phyloP scores from a whole-genome alignment of 2,113 vertebrate genomes.

The Hucho hucho region DNA sequence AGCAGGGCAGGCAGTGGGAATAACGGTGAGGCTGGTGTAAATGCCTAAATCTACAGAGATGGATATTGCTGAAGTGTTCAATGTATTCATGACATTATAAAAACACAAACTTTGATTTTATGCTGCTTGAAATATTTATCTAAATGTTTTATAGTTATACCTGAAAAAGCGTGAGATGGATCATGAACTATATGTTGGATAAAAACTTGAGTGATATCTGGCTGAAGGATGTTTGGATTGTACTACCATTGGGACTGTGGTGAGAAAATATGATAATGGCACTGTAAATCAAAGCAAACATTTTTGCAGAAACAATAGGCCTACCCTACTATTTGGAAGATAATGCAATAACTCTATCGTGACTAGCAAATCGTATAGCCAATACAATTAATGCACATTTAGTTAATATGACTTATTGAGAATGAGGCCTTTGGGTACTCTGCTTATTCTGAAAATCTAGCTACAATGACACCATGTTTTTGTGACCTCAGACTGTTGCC shows the following conservation, averaged over 20 bases:
- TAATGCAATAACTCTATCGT: neutral
- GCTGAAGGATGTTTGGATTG: constrained; percentile 56
- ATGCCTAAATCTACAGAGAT: constrained; percentile 56
- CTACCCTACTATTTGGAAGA: neutral
- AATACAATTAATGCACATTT: no score
- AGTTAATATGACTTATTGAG: no score
- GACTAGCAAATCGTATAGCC: neutral
- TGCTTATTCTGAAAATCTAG: no score
- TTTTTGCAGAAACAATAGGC: constrained; percentile 29
- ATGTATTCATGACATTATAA: constrained; percentile 56
- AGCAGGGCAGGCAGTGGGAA: constrained; percentile 38
- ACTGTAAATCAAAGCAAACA: constrained; percentile 47
- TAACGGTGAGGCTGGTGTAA: constrained; percentile 5
- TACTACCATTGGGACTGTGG: constrained; percentile 35
- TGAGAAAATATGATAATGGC: constrained; percentile 29
- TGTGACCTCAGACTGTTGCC: no score
- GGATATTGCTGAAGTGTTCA: constrained; percentile 48
- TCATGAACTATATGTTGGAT: constrained; percentile 55
- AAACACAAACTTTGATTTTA: constrained; percentile 64
- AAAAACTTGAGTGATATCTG: constrained; percentile 55
- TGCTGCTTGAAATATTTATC: constrained; percentile 55
- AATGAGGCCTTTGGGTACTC: no score
- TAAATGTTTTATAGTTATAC: constrained; percentile 62
- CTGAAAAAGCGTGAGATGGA: constrained; percentile 47
- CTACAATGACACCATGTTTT: no score